Evolutionary conservation across 2,888 invertebrate species (phyloP), one percentile per base, ranked within the genome.

Genomic region (Anaspis maculata): DNA sequence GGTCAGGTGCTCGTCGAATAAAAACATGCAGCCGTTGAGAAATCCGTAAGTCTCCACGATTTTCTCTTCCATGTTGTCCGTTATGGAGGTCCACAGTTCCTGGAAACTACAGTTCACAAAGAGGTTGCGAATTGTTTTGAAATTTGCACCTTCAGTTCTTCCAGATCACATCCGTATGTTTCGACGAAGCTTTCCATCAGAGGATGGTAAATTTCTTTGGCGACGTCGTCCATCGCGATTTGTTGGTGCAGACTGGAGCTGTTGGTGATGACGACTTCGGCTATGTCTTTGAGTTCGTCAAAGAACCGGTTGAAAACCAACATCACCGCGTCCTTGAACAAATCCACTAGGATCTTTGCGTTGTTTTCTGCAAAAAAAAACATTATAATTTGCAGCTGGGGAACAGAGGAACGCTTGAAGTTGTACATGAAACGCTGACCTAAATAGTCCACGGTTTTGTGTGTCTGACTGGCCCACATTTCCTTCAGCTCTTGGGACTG

Each of bases 1-100:
- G 3, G 41, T 22, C 30, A 55, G 57, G 35, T 61, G 57, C 3
- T 32, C 38, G 32, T 58, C 53, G 53, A 56, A 61, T 12, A 60
- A 37, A 11, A 33, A 39, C 2, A 51, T 36, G 1, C 49, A 45
- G 4, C 34, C 35, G 5, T 40, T 42, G n/a, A 59, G 34, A 34
- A 53, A 58, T 3, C 4, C 30, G 25, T 44, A 47, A 9, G 48
- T 51, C 11, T 43, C 37, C 11, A 49, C 41, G 1, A 55, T 30
- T 15, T 42, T 45, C 1, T 40, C 30, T 15, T 48, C 33, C 37
- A 57, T 45, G 10, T 40, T 25, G 4, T 30, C 30, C 3, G 52
- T 46, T 6, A 45, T 35, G n/a, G 40, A 39, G 19, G 37, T 39
- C 56, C 58, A 58, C 10, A 47, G 21, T 15, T 27, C 28, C 44